phyloP scores from a whole-genome alignment of 2,797 vertebrate genomes.

The Staurois parvus region DNA sequence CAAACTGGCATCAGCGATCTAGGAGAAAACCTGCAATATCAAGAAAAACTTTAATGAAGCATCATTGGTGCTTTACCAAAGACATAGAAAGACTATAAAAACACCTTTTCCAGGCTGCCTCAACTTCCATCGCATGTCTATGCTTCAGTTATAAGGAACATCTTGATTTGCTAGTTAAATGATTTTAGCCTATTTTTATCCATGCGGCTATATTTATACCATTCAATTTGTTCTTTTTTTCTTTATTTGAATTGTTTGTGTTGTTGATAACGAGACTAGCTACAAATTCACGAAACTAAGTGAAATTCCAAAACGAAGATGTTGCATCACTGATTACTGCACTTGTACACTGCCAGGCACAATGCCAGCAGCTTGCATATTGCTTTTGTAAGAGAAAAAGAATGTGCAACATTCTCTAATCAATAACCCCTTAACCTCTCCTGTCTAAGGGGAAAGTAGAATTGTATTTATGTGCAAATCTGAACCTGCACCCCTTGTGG shows the following conservation, averaged over 20 bases:
- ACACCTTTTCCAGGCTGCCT: too few species aligned
- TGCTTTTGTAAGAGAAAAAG: constrained; percentile 62
- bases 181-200: not conserved
- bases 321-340: not conserved
- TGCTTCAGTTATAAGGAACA: not conserved
- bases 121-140: too few species aligned
- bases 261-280: not conserved
- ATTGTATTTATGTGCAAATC: constrained; percentile 91
- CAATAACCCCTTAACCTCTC: constrained; percentile 78
- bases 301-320: constrained; percentile 25
- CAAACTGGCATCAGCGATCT: too few species aligned
- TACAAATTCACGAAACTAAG: not conserved
- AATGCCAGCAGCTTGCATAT: constrained; percentile 62
- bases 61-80: too few species aligned
- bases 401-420: constrained; percentile 71
- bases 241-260: not conserved
- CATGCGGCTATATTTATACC: not conserved
- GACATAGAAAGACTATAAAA: too few species aligned
- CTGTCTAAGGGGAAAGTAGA: constrained; percentile 85
- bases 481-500: constrained; percentile 82
- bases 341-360: constrained; percentile 40
- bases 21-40: too few species aligned
- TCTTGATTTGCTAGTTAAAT: not conserved
- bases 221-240: not conserved
- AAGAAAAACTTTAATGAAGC: too few species aligned